phyloP scores from a whole-genome alignment of 2,113 vertebrate genomes.

The Sceloporus tristichus region DNA sequence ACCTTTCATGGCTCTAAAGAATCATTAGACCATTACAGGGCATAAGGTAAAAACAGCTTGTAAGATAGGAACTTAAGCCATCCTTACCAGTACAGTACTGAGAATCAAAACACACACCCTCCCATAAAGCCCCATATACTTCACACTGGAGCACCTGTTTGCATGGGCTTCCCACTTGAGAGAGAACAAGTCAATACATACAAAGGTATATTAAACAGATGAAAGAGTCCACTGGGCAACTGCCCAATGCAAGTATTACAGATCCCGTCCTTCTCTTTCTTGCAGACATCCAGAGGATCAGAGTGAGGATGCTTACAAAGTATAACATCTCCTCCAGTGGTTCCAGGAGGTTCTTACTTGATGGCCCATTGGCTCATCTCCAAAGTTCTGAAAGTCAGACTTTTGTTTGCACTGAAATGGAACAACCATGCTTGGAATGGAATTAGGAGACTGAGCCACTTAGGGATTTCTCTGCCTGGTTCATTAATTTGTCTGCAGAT shows the following conservation, averaged over 20 bases:
- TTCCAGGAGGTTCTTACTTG: neutral
- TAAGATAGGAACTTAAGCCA: neutral
- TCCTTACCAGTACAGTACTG: neutral
- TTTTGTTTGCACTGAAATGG: neutral
- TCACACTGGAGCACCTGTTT: neutral
- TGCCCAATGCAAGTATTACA: neutral
- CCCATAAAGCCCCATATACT: neutral
- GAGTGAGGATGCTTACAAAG: conserved; percentile 28
- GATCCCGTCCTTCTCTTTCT: neutral
- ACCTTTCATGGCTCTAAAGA: neutral
- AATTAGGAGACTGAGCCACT: neutral
- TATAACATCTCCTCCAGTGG: neutral
- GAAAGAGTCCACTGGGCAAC: neutral
- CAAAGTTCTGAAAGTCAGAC: accelerated
- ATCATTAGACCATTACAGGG: neutral
- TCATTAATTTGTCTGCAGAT: conserved; percentile 8
- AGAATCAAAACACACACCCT: neutral
- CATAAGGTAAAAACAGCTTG: neutral
- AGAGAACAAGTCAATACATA: no score
- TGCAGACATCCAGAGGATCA: neutral
- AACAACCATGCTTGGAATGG: neutral
- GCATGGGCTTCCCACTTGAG: no score
- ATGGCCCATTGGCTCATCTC: conserved; percentile 9
- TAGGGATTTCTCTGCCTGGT: accelerated
- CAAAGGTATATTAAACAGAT: neutral